phyloP scores from a whole-genome alignment of 2,888 invertebrate genomes.

The Ophion costatus region DNA sequence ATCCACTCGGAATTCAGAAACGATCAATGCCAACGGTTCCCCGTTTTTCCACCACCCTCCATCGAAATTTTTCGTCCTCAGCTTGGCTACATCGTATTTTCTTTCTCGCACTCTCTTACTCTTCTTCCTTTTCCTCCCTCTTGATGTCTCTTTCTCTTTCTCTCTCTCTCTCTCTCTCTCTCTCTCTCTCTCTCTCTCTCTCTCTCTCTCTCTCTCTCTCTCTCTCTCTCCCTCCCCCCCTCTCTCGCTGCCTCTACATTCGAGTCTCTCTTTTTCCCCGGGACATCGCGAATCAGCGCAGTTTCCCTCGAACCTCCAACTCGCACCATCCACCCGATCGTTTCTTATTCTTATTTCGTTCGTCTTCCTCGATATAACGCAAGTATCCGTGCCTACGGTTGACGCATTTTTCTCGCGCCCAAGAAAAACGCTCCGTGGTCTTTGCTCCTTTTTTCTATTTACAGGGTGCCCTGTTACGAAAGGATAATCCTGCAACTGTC shows the following conservation, averaged over 20 bases:
- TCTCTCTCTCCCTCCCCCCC: no score
- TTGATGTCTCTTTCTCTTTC: no score
- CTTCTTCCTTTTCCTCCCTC: no score
- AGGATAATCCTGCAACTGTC: neutral
- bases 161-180: conserved; percentile 17
- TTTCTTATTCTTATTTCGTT: conserved; percentile 71
- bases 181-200: conserved; percentile 50
- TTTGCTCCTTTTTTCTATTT: conserved; percentile 47
- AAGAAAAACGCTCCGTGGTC: conserved; percentile 38
- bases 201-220: neutral
- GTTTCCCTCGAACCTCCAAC: conserved; percentile 55
- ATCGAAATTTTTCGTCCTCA: conserved; percentile 67
- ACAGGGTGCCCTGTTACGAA: neutral
- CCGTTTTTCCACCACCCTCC: conserved; percentile 65
- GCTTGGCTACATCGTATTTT: conserved; percentile 46
- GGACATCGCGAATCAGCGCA: conserved; percentile 58
- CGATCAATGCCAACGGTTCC: conserved; percentile 78
- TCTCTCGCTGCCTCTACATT: no score
- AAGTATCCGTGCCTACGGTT: conserved; percentile 62
- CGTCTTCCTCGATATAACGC: conserved; percentile 39
- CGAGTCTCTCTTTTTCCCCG: conserved; percentile 44
- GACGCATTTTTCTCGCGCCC: conserved; percentile 58
- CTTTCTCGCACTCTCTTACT: conserved; percentile 54
- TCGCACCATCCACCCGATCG: conserved; percentile 56
- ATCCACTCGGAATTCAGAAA: conserved; percentile 81